Percentiles rank a stretch among this genome's conserved stretches.
These are phyloP conservation scores for Acanthiza pusilla DNA, from an alignment of 2,797 vertebrate species.

Conservation along the genomic window DNA sequence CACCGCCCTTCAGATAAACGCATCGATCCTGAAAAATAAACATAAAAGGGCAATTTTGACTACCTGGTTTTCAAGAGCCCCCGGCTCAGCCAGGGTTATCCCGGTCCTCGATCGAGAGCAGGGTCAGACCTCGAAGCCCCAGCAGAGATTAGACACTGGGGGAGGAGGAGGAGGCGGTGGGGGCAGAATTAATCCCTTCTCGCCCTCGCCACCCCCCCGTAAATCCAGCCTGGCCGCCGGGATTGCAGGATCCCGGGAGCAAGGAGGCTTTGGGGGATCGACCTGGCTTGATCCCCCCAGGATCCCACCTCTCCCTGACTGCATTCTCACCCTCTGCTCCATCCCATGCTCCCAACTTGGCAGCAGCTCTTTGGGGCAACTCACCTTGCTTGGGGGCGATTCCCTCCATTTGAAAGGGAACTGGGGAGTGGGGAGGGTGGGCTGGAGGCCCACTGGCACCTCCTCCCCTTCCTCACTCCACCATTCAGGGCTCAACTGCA, in stretches of 20 bases:
- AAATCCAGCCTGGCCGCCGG: neutral
- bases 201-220: neutral
- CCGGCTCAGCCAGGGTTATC: neutral
- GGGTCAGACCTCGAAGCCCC: neutral
- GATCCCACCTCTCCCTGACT: neutral
- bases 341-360: rapidly evolving
- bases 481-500: neutral
- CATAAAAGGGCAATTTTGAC: neutral
- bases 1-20: rapidly evolving
- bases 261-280: neutral
- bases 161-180: neutral
- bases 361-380: neutral
- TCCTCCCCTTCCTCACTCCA: neutral
- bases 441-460: neutral
- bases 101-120: neutral
- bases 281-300: neutral
- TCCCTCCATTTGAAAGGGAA: rapidly evolving
- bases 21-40: neutral
- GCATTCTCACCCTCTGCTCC: neutral
- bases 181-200: slow-evolving; percentile 1
- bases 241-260: neutral
- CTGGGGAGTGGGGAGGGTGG: rapidly evolving
- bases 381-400: rapidly evolving
- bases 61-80: neutral
- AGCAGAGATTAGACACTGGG: neutral